These are phyloP conservation scores for Cybosia mesomella DNA, from an alignment of 2,888 invertebrate species.

Conservation along the genomic window DNA sequence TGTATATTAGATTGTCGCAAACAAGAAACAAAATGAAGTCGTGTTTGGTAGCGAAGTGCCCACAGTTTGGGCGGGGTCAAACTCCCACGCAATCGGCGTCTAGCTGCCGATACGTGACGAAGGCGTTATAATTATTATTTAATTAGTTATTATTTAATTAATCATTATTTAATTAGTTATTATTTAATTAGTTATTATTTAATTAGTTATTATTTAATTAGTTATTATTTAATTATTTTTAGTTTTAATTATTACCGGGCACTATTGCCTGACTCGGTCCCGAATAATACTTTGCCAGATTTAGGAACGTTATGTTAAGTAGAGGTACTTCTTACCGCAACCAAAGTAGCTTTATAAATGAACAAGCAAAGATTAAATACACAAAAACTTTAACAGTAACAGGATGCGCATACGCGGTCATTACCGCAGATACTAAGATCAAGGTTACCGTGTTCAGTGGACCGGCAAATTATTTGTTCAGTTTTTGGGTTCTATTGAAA, in stretches of 20 bases:
- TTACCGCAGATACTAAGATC: conserved; percentile 45
- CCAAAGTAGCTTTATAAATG: background rate
- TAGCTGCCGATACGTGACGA: background rate
- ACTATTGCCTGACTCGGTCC: no score
- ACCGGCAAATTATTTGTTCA: conserved; percentile 46
- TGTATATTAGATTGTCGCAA: background rate
- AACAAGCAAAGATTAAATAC: conserved; percentile 1
- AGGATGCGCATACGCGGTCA: conserved; percentile 25
- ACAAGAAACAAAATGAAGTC: no score
- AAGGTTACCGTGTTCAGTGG: conserved; percentile 45
- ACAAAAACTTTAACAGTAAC: conserved; percentile 11
- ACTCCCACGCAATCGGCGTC: background rate
- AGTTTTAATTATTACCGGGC: no score
- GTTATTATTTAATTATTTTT: no score
- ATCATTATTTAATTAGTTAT: no score
- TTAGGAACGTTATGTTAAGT: background rate
- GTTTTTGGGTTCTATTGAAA: conserved; percentile 22
- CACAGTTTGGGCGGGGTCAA: background rate
- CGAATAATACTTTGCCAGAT: background rate
- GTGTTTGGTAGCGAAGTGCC: background rate
- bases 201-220: no score
- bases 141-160: no score
- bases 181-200: no score
- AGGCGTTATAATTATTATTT: no score
- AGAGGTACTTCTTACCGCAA: background rate